Evolutionary conservation across 2,113 vertebrate genomes (phyloP), one percentile per base, ranked within the genome.

Genomic region (Cryptotis parvus): DNA sequence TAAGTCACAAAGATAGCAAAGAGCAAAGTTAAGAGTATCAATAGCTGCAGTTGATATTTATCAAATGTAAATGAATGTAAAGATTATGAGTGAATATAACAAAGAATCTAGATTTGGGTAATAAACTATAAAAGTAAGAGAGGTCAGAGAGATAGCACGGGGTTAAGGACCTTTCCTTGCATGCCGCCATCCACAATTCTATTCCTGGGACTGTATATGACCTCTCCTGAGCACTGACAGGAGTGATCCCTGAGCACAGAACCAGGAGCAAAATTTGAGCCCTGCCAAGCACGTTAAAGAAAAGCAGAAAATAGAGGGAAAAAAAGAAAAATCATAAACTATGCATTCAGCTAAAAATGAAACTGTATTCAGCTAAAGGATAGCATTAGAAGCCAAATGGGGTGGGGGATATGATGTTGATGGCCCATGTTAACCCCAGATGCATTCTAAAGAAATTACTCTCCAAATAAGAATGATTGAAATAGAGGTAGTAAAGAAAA

Each of bases 391-490:
- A 72, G 14, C 24, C 14, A 41, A 78, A 41, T 2, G 9, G 45
- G 15, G 31, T 22, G 72, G 52, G 45, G 35, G 26, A n/a, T 18
- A 31, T 14, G n/a, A n/a, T n/a, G n/a, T n/a, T n/a, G n/a, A 18
- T 18, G 33, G 11, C n/a, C 26, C 39, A 83, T 33, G 43, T 43
- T 85, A 78, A 88, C 41, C 58, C 39, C 27, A 55, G 41, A n/a
- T 63, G 22, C 45, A 37, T 81, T 85, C 80, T 39, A 39, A 90
- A 95, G 91, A 95, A 88, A 96, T 93, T 35, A 73, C 68, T 83
- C 65, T 93, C n/a, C 52, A 84, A 65, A 91, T 27, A 43, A 77
- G 74, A 92, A 68, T 72, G 45, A 37, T 82, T 94, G 55, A 82
- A 87, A 90, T 43, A 74, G 74, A 91, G 41, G 20, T 41, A 65